phyloP scores from a whole-genome alignment of 2,113 vertebrate species.

The Myotis brandtii region DNA sequence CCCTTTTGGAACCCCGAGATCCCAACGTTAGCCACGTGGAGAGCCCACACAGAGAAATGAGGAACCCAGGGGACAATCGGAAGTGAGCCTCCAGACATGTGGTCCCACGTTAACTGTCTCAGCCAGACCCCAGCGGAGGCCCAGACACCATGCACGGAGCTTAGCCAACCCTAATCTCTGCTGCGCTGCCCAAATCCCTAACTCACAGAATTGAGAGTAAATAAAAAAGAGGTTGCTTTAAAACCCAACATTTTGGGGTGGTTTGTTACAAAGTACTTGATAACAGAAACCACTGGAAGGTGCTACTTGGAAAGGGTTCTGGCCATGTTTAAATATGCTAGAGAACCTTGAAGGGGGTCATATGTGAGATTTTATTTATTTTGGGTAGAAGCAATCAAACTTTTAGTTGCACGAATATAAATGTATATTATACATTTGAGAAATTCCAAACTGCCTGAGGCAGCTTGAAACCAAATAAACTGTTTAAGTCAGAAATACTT shows the following conservation, averaged over 20 bases:
- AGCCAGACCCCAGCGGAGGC: not conserved
- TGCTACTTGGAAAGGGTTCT: not conserved
- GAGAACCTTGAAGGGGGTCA: not conserved
- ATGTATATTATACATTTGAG: not conserved
- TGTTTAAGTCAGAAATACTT: not conserved
- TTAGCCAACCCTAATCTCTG: not conserved
- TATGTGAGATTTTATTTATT: slow-evolving; percentile 15
- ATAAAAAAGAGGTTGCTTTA: not conserved
- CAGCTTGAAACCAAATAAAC: not conserved
- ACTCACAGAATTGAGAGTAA: not conserved
- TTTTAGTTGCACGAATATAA: not conserved
- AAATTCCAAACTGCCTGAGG: not conserved
- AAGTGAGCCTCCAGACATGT: not conserved
- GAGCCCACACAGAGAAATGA: not conserved
- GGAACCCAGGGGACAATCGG: not conserved
- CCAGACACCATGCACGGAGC: not conserved
- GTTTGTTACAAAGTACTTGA: not conserved
- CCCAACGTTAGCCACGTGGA: not conserved
- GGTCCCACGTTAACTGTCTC: not conserved
- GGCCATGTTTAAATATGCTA: not conserved
- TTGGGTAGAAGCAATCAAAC: slow-evolving; percentile 33
- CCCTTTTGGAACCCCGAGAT: not conserved
- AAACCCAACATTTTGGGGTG: not conserved
- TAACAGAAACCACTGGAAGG: not conserved
- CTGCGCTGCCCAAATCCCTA: not conserved